Evolutionary conservation across 2,888 invertebrate species (phyloP), one percentile per base, ranked within the genome.

Genomic region (Sminthurides aquaticus): DNA sequence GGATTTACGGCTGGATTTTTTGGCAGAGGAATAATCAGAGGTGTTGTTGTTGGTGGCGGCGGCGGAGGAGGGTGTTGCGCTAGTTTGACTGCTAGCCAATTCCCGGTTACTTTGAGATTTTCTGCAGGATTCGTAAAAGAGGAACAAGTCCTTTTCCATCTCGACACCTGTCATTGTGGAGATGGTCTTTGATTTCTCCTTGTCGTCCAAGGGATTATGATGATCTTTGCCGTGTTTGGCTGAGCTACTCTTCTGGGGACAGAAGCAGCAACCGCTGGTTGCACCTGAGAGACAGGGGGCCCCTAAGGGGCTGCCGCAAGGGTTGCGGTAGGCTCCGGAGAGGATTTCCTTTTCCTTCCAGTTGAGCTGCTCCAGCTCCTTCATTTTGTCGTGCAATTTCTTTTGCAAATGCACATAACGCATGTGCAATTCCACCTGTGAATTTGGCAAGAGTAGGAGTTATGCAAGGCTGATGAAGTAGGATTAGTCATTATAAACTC

Each of bases 361-460:
- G 74, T 88, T 88, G 3, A 92, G 82, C 62, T 89, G 85, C 77
- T 93, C 92, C 61, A 93, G 79, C 78, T 92, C 92, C 56, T 86
- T 84, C 84, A 91, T 86, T 79, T 92, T 91, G 55, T 85, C 84
- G 78, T 93, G 91, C 26, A 94, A 80, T 43, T 88, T 83, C 74
- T 90, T 84, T 80, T 93, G 92, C 29, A 96, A 82, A 76, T 91
- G 91, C 71, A 96, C 90, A 77, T 91, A 92, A 67, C 94, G 86
- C 84, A 94, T 90, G 78, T 96, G 93, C 0, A 97, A 83, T 76
- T 94, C 92, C 49, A 95, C 86, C 86, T 86, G 72, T 28, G 22
- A 22, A 54, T n/a, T n/a, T n/a, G n/a, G n/a, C n/a, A 48, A 20
- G 34, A 52, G 18, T 25, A 59, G 25, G 28, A 3, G 48, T 26